Percentiles rank a stretch among this genome's conserved stretches.
Evolutionary conservation across 2,888 invertebrate species (phyloP).

Genomic region (Brenthis hecate): DNA sequence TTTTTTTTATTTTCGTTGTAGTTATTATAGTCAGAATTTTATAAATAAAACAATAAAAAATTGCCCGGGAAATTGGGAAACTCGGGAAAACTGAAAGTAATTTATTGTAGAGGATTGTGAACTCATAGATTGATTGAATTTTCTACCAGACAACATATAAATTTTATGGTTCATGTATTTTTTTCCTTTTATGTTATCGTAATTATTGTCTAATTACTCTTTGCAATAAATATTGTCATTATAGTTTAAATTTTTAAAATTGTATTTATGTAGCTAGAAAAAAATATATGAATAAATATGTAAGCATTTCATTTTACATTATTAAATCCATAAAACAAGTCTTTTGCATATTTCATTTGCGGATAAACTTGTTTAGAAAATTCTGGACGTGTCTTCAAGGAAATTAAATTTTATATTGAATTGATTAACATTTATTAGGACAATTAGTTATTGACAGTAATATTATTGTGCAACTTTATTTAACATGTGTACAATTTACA

Average conservation of each 20-base stretch:
- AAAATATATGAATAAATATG: slow-evolving; percentile 2
- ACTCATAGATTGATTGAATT: no score
- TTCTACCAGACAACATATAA: no score
- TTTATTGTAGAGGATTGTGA: no score
- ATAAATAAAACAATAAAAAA: no score
- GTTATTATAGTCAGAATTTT: no score
- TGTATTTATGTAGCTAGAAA: neutral
- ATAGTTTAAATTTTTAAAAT: neutral
- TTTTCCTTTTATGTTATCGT: slow-evolving; percentile 6
- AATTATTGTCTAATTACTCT: no score
- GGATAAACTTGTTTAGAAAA: neutral
- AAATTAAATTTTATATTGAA: neutral
- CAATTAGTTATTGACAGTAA: neutral
- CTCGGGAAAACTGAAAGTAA: no score
- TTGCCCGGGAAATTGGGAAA: no score
- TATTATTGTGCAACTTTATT: neutral
- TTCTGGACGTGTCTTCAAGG: neutral
- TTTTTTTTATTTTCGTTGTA: no score
- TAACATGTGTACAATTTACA: no score
- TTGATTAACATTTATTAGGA: slow-evolving; percentile 1
- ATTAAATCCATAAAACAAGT: neutral
- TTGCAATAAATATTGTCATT: neutral
- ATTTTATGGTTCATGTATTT: neutral
- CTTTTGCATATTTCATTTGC: neutral
- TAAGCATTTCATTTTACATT: neutral